Percentiles rank a stretch among this genome's conserved stretches.
Evolutionary conservation across 2,888 invertebrate genomes (phyloP).

Genomic region (Adineta ricciae): DNA sequence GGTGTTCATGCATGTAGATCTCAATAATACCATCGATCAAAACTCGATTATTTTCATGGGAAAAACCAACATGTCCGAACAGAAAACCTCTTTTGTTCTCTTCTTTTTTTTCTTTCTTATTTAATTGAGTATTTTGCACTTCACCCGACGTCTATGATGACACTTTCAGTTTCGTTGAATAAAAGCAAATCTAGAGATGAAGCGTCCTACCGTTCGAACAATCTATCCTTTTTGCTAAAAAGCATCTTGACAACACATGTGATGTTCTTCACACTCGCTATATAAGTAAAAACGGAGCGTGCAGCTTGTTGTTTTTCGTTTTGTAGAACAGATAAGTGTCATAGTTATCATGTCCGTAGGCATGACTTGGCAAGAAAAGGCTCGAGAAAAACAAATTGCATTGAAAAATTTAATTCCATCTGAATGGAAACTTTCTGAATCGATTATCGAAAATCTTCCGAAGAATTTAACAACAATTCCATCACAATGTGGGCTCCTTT

Average conservation of each 20-base stretch:
- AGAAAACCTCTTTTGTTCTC: not conserved
- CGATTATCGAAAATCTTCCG: not conserved
- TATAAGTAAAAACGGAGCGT: too few relatives aligned
- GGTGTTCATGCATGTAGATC: conserved; percentile 54
- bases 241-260: too few relatives aligned
- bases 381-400: not conserved
- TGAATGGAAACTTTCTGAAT: not conserved
- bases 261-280: too few relatives aligned
- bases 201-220: not conserved
- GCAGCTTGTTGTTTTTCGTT: too few relatives aligned
- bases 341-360: not conserved
- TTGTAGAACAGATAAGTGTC: too few relatives aligned
- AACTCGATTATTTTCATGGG: not conserved
- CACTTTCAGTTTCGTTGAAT: not conserved
- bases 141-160: not conserved
- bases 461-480: not conserved
- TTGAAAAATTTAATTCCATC: not conserved
- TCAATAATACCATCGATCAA: not conserved
- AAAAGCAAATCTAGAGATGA: not conserved
- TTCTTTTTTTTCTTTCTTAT: not conserved
- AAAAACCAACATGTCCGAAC: not conserved
- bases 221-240: too few relatives aligned
- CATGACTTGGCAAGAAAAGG: not conserved
- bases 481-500: not conserved
- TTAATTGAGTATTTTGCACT: not conserved